Evolutionary conservation across 2,888 invertebrate genomes (phyloP), one percentile per base, ranked within the genome.

Genomic region (Gonocerus acuteangulatus): DNA sequence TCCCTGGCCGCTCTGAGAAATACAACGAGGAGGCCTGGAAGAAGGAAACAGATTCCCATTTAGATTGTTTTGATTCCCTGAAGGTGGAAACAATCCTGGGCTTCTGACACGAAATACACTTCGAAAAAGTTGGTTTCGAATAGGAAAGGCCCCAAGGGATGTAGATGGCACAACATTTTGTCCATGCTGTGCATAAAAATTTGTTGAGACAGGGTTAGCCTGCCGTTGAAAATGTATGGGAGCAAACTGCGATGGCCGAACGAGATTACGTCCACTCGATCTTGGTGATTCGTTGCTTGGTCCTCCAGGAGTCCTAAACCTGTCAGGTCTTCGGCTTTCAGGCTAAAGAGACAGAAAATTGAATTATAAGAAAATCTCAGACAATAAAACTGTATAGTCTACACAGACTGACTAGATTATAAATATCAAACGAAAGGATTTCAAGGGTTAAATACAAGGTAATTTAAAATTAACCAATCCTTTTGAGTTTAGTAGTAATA

Each of bases 281-380:
- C 49, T 32, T 32, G 27, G 27, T 18, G 23, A n/a, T 6, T 49
- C 49, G 4, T 18, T 18, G 13, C 18, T 49, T 11, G 49, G 49
- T 49, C 49, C 32, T 16, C 49, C 49, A 18, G 18, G 15, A 49
- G 15, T 32, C 32, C 32, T 49, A 32, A 49, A 27, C 49, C 49
- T 32, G 18, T 27, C 32, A 4, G 49, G 15, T 2, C 49, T 27
- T 6, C 27, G 27, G 27, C 9, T 27, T 4, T 27, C 27, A 4
- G 27, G 27, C 27, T 27, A 27, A 27, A 27, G 9, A 27, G 4
- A 27, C 4, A 6, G 9, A 27, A 27, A 27, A 27, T 6, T 27
- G 4, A 27, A 27, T n/a, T n/a, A n/a, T n/a, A n/a, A n/a, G n/a
- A n/a, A n/a, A n/a, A n/a, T n/a, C n/a, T n/a, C n/a, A n/a, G n/a